Percentiles rank a stretch among this genome's conserved stretches.
These are phyloP conservation scores for Leucosticte australis DNA, from an alignment of 2,113 vertebrate genomes.

Conservation along the genomic window DNA sequence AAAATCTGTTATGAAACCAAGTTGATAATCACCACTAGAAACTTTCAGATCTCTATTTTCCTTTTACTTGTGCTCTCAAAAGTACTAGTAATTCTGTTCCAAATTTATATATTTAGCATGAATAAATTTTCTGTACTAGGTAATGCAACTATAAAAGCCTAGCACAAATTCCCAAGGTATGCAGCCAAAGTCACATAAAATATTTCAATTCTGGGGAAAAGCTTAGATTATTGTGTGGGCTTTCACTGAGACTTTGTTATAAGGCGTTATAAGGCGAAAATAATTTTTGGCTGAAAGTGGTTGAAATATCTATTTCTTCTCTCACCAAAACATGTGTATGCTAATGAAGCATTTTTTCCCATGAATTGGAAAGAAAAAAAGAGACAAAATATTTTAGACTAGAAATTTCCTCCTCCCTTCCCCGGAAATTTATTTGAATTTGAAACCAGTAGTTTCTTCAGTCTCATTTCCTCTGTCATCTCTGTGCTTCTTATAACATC, in stretches of 20 bases:
- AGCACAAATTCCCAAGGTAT: not conserved
- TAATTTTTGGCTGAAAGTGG: not conserved
- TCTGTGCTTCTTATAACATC: not conserved
- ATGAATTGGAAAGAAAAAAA: not conserved
- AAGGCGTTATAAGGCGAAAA: not conserved
- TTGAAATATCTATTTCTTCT: not conserved
- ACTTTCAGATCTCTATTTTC: not conserved
- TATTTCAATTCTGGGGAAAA: not conserved
- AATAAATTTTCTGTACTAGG: not conserved
- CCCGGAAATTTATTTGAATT: not conserved
- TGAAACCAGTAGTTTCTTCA: not conserved
- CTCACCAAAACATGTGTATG: not conserved
- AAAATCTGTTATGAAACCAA: not conserved
- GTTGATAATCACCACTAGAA: not conserved
- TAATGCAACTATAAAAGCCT: not conserved
- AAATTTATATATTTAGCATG: not conserved
- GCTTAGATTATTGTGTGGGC: not conserved
- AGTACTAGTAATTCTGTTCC: not conserved
- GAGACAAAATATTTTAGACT: not conserved
- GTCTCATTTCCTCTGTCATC: not conserved
- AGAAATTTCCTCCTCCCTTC: not conserved
- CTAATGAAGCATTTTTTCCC: not conserved
- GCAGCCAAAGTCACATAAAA: not conserved
- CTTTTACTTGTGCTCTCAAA: not conserved
- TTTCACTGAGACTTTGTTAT: not conserved